Evolutionary conservation across 2,888 invertebrate genomes (phyloP), one percentile per base, ranked within the genome.

Genomic region (Lasius fuliginosus): DNA sequence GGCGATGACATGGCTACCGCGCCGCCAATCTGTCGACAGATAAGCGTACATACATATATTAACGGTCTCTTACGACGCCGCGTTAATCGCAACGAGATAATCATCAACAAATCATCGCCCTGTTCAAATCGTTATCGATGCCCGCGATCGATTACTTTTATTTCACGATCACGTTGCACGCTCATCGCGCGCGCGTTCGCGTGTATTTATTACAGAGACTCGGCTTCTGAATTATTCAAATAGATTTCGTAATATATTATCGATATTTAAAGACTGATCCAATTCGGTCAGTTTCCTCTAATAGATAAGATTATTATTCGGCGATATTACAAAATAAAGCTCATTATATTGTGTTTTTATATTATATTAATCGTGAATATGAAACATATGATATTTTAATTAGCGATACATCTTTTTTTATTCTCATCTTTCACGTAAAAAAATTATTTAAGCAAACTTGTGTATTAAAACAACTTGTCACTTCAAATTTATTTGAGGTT

Each of bases 1-100:
- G 91, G 89, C 79, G 79, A 73, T 92, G 91, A 92, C 94, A 94
- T 94, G 92, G 89, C 92, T 93, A 90, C 89, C 86, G 74, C 85
- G 89, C 92, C 86, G 86, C 92, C 86, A 84, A 90, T 89, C 92
- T 92, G 87, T 36, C 58, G 68, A 87, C 64, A 88, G 73, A 77
- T 67, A 75, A 81, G 46, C 12, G 33, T 68, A 15, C 42, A 33
- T 33, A 15, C 30, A 23, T 23, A n/a, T 73, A 33, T 73, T 81
- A 49, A n/a, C 36, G 30, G 9, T 1, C 8, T 23, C 30, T 60
- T 40, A 68, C 15, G 11, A 27, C 8, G 15, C 15, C n/a, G 33
- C 42, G 6, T 53, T 30, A 60, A 71, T 60, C 33, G 27, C 40
- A 36, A 71, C 6, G 42, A 60, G 46, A 81, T 73, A 58, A 73